These are phyloP conservation scores for Deilephila porcellus DNA, from an alignment of 2,888 invertebrate species.

Conservation along the genomic window DNA sequence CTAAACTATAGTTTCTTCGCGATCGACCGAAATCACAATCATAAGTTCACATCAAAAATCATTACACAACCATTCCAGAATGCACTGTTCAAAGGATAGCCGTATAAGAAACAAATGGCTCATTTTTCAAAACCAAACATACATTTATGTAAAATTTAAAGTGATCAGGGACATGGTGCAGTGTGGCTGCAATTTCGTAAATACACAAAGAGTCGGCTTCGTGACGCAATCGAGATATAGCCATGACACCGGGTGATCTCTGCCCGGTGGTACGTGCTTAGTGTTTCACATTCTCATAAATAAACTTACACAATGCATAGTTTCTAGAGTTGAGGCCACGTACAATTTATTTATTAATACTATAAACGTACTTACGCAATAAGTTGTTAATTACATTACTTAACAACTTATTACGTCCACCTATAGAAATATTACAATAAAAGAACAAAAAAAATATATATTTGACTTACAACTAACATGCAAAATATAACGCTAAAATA, in stretches of 20 bases:
- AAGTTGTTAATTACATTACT: too few species aligned
- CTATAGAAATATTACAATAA: too few species aligned
- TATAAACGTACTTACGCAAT: too few species aligned
- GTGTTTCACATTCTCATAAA: not conserved
- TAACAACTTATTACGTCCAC: too few species aligned
- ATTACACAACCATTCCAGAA: not conserved
- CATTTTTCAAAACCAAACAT: not conserved
- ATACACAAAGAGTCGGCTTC: not conserved
- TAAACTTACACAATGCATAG: not conserved
- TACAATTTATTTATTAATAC: too few species aligned
- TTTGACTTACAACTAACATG: too few species aligned
- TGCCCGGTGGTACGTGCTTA: not conserved
- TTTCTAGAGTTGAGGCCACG: not conserved
- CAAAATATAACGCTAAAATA: too few species aligned
- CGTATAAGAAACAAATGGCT: not conserved
- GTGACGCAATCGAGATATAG: not conserved
- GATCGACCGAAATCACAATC: too few species aligned
- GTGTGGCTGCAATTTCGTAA: not conserved
- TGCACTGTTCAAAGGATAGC: not conserved
- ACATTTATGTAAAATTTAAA: not conserved
- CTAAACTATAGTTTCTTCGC: too few species aligned
- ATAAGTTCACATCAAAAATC: too few species aligned
- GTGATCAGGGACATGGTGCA: not conserved
- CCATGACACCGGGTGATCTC: not conserved
- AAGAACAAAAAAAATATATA: too few species aligned